Conservation (phyloP, 2,797 vertebrate species). For the Lates japonicus region DNA sequence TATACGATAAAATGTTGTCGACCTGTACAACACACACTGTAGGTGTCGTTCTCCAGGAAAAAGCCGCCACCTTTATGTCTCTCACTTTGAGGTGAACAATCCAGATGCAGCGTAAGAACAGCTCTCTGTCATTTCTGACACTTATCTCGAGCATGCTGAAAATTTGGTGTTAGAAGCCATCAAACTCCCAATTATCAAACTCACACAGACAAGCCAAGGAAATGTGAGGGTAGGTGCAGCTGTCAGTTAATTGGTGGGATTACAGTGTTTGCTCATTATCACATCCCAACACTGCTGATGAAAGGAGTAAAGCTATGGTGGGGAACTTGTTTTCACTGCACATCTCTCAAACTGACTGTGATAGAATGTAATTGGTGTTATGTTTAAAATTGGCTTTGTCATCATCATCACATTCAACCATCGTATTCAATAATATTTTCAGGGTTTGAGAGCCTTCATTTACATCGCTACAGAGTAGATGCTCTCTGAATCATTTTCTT, state of each 20-base stretch:
- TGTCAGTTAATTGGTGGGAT: constrained; percentile 90
- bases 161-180: constrained; percentile 61
- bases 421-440: not conserved
- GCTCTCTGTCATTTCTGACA: constrained; percentile 32
- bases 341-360: constrained; percentile 47
- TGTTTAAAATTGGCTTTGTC: constrained; percentile 33
- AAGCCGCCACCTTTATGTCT: constrained; percentile 22
- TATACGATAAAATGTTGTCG: not conserved
- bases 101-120: constrained; percentile 20
- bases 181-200: constrained; percentile 84
- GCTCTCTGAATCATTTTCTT: not conserved
- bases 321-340: constrained; percentile 32
- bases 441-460: constrained; percentile 26
- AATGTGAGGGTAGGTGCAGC: constrained; percentile 85
- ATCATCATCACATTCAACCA: constrained; percentile 15
- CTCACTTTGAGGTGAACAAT: constrained; percentile 25
- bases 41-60: not conserved
- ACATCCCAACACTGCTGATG: constrained; percentile 75
- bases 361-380: constrained; percentile 55
- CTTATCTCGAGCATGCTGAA: constrained; percentile 54
- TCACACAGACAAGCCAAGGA: constrained; percentile 87
- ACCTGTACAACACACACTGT: not conserved
- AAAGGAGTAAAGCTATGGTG: constrained; percentile 36
- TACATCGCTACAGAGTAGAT: not conserved
- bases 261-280: constrained; percentile 91